Base-by-base conservation (phyloP, 1,140 invertebrate genomes). In the Fopius arisanus region DNA sequence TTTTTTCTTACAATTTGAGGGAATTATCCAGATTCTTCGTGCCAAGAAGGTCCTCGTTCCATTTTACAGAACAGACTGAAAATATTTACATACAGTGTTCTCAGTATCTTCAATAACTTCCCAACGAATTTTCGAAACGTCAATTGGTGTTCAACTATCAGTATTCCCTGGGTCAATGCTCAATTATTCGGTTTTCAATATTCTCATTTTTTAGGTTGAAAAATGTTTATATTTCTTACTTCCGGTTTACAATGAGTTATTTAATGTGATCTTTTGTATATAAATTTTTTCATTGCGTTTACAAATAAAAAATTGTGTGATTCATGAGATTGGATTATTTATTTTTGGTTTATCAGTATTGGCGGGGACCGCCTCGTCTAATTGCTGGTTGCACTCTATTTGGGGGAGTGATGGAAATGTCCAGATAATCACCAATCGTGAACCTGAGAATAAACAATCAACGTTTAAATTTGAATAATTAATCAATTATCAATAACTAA, bases 371-470 rank as follows among this genome's bases (percentile, higher is more conserved):
- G 75, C 91, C 90, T 73, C 91, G 88, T 87, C 92, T 89, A 77
- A 89, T 89, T 16, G 88, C 86, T 41, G 91, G 91, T 70, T 93
- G 93, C 88, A 87, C 90, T 83, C 94, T 91, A 78, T 93, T 94
- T 10, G 97, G 96, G 43, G 95, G 95, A 29, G 95, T 96, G 66
- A 99, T 98, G 7, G 96, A 97, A 80, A 99, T 98, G 86, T 99
- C 98, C 81, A 99, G 89, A 88, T 96, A 99, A 88, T 99, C 97
- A 3, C 97, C 97, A 83, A 98, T 96, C 72, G 92, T 93, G 82
- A 98, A 97, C 79, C 96, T 94, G 74, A 75, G 89, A 84, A 7
- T 63, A 65, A 72, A 73, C n/a, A n/a, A n/a, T n/a, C n/a, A n/a
- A n/a, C n/a, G n/a, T n/a, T n/a, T n/a, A n/a, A n/a, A n/a, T n/a